Evolutionary conservation across 1,140 invertebrate genomes (phyloP).

Genomic region (Drosophila nikananu): DNA sequence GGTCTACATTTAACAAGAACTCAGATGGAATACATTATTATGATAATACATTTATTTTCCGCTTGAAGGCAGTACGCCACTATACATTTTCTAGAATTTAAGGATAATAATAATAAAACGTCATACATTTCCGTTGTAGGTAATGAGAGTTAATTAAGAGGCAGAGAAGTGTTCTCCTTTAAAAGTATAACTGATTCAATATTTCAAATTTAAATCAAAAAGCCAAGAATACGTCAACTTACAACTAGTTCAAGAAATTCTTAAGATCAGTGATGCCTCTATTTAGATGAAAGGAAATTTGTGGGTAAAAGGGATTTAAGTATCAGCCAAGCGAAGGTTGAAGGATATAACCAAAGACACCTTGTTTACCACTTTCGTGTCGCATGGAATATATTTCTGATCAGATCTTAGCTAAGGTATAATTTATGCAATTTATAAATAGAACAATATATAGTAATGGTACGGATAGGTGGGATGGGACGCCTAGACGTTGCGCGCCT

Average conservation of each 20-base stretch:
- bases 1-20: not conserved
- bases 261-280: not conserved
- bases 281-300: not conserved
- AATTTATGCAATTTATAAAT: conserved; percentile 49
- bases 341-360: not conserved
- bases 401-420: conserved; percentile 61
- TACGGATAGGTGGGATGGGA: not conserved
- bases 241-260: not conserved
- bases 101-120: conserved; percentile 12
- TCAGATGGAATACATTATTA: not conserved
- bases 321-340: not conserved
- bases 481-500: conserved; percentile 76
- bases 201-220: not conserved
- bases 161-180: not conserved
- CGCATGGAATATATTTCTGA: conserved; percentile 55
- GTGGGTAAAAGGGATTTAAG: not conserved
- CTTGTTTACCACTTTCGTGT: conserved; percentile 40
- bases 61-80: not conserved
- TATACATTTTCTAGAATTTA: conserved; percentile 3
- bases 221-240: not conserved
- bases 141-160: not conserved
- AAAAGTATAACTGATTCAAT: no score
- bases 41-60: conserved; percentile 7
- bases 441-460: conserved; percentile 32
- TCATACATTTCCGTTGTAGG: not conserved